These are phyloP conservation scores for Myiagra hebetior DNA, from an alignment of 2,113 vertebrate species.

Conservation along the genomic window DNA sequence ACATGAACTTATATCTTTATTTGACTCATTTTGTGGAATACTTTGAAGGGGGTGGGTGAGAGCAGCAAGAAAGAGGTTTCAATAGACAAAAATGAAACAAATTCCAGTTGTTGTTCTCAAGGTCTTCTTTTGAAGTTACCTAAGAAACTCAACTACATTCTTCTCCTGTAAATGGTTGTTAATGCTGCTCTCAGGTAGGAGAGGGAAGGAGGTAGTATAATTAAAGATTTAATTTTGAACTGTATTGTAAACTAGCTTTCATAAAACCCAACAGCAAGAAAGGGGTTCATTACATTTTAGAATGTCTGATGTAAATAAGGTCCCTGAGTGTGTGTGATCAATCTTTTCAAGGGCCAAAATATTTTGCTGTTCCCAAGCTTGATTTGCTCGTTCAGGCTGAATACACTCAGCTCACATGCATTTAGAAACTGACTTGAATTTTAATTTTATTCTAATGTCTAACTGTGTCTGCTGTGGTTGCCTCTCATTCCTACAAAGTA, in stretches of 20 bases:
- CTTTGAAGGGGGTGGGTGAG: not conserved
- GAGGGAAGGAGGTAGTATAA: not conserved
- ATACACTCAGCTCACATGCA: not conserved
- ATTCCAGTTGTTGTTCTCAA: not conserved
- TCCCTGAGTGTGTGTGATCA: not conserved
- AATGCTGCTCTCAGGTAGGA: not conserved
- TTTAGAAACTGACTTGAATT: not conserved
- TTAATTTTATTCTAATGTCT: constrained; percentile 6
- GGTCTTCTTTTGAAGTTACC: not conserved
- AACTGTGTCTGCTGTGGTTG: not conserved
- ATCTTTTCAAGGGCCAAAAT: not conserved
- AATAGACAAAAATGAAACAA: not conserved
- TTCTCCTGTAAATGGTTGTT: not conserved
- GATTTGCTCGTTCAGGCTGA: not conserved
- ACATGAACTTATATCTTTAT: not conserved
- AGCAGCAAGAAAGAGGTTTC: not conserved
- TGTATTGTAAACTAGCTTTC: constrained; percentile 3
- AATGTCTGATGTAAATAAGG: constrained; percentile 5
- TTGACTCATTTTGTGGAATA: not conserved
- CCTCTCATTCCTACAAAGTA: not conserved
- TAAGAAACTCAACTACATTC: not conserved
- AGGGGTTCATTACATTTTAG: not conserved
- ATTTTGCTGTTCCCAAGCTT: not conserved
- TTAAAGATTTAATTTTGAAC: not conserved
- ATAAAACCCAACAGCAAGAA: not conserved